phyloP scores from a whole-genome alignment of 2,888 invertebrate genomes.

The Hyposoter dolosus region DNA sequence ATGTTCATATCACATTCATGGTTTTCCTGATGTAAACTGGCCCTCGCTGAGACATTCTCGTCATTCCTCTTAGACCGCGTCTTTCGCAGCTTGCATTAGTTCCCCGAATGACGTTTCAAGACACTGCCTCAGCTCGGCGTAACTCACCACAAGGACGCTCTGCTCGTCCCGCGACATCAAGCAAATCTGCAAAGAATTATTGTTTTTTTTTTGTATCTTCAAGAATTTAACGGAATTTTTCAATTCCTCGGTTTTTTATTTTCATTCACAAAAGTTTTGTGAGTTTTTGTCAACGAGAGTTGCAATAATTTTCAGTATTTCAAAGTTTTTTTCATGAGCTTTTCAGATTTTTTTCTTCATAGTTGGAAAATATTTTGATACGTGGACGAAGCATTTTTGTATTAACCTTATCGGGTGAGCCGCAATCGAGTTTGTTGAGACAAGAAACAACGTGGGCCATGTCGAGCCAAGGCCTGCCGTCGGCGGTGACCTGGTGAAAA shows the following conservation, averaged over 20 bases:
- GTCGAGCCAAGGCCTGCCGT: constrained; percentile 98
- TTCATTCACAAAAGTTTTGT: not conserved
- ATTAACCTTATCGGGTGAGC: constrained; percentile 91
- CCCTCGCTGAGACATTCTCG: constrained; percentile 34
- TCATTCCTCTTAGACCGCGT: constrained; percentile 73
- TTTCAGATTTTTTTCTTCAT: not conserved
- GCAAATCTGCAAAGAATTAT: constrained; percentile 89
- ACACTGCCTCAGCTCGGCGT: constrained; percentile 97
- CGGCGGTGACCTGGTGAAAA: constrained; percentile 97
- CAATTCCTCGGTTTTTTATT: not conserved
- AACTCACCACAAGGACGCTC: constrained; percentile 97
- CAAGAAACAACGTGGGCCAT: constrained; percentile 97
- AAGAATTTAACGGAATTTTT: not conserved
- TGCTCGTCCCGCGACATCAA: constrained; percentile 98
- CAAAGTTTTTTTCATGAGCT: not conserved
- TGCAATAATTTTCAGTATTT: not conserved
- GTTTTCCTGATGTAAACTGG: constrained; percentile 70
- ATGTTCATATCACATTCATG: constrained; percentile 84
- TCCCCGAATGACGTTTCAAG: constrained; percentile 97
- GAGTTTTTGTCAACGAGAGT: not conserved
- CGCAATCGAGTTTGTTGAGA: constrained; percentile 96
- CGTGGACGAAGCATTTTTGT: not conserved
- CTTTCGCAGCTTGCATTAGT: constrained; percentile 87
- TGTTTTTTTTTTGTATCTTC: not conserved
- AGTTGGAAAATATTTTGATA: not conserved